Evolutionary conservation across 2,113 vertebrate genomes (phyloP).

Genomic region (Neopipo cinnamomea): DNA sequence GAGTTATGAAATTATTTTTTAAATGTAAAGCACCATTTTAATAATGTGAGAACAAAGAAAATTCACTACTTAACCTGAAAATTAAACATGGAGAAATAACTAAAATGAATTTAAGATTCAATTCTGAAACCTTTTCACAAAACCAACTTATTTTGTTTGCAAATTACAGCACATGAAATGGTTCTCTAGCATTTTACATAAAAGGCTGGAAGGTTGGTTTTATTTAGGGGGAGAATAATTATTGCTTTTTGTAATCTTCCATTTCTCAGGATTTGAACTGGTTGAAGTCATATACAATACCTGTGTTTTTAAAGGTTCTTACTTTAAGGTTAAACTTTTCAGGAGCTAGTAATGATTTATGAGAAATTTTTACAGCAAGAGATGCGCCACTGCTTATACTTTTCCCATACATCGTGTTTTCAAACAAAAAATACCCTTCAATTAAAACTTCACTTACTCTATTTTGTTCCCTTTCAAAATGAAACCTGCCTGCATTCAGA

Average conservation of each 20-base stretch:
- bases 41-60: not conserved
- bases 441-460: not conserved
- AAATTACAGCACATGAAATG: not conserved
- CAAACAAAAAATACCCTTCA: not conserved
- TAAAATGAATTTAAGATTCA: not conserved
- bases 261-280: not conserved
- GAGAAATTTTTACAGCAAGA: not conserved
- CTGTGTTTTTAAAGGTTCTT: not conserved
- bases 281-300: not conserved
- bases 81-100: not conserved
- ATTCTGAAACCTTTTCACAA: slow-evolving; percentile 33
- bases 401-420: not conserved
- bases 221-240: not conserved
- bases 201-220: not conserved
- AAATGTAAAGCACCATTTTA: not conserved
- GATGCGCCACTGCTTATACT: not conserved
- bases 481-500: not conserved
- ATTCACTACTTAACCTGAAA: not conserved
- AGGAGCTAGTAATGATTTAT: not conserved
- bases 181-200: not conserved
- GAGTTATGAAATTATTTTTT: not conserved
- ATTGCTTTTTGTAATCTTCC: not conserved
- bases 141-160: slow-evolving; percentile 27
- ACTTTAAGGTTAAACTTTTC: not conserved
- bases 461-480: not conserved